A percentile compares a stretch with the other conserved stretches of the same genome.
Conservation (phyloP, 1,140 invertebrate species). For the Drosophila dunni region DNA sequence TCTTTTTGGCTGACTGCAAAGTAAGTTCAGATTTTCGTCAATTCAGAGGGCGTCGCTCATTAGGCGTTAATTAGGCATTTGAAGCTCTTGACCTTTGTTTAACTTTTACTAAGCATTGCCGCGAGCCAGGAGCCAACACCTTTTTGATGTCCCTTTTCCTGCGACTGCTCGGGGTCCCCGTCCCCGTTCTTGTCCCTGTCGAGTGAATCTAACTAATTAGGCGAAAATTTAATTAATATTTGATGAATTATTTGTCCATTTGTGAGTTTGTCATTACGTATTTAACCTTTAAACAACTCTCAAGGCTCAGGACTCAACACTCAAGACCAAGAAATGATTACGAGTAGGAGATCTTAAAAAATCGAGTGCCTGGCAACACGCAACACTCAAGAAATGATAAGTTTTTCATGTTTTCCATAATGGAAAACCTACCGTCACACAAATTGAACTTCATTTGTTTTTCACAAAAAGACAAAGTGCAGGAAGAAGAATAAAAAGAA, state of each 20-base stretch:
- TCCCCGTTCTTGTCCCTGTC: not conserved
- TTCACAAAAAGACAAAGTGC: slow-evolving; percentile 10
- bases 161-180: too few relatives aligned
- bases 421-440: slow-evolving; percentile 24
- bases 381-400: slow-evolving; percentile 45
- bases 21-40: slow-evolving; percentile 18
- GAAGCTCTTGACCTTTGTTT: slow-evolving; percentile 44
- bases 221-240: slow-evolving; percentile 76
- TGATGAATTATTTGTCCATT: slow-evolving; percentile 67
- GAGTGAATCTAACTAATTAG: slow-evolving; percentile 74
- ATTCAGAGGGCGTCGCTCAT: slow-evolving; percentile 46
- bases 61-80: slow-evolving; percentile 72
- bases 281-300: slow-evolving; percentile 17
- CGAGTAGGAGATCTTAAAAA: slow-evolving; percentile 1
- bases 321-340: not conserved
- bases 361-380: slow-evolving; percentile 47
- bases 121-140: slow-evolving; percentile 56
- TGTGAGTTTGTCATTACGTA: slow-evolving; percentile 39
- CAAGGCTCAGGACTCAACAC: not conserved
- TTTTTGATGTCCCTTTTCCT: slow-evolving; percentile 65
- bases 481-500: not conserved
- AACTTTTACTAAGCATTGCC: slow-evolving; percentile 44
- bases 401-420: slow-evolving; percentile 49
- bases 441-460: slow-evolving; percentile 63
- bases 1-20: not conserved